These are phyloP conservation scores for Geococcyx californianus DNA, from an alignment of 2,113 vertebrate species.

Conservation along the genomic window DNA sequence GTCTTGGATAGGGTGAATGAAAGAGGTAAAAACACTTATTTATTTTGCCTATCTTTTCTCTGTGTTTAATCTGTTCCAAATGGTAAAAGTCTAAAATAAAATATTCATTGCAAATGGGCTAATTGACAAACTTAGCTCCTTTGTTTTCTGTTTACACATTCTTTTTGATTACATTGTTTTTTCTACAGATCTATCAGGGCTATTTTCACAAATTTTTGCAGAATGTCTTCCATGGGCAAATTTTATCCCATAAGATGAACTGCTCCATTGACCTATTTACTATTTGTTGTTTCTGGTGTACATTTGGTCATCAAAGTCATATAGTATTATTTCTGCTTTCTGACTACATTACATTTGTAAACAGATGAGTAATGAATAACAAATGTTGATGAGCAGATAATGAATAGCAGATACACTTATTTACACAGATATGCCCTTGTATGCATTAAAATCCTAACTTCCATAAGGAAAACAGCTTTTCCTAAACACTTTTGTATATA, in stretches of 20 bases:
- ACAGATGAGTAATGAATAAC: slow-evolving; percentile 57
- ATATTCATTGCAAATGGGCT: neutral
- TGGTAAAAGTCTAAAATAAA: neutral
- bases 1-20: neutral
- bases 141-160: slow-evolving; percentile 21
- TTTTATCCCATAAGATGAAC: neutral
- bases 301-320: slow-evolving; percentile 30
- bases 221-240: neutral
- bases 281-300: slow-evolving; percentile 45
- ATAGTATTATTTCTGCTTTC: slow-evolving; percentile 54
- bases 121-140: neutral
- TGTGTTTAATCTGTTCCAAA: neutral
- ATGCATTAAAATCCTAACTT: slow-evolving; percentile 32
- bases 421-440: slow-evolving; percentile 56
- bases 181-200: neutral
- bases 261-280: neutral
- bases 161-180: neutral
- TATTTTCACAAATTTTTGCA: neutral
- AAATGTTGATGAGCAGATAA: slow-evolving; percentile 65
- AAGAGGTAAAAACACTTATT: neutral
- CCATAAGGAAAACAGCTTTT: slow-evolving; percentile 48
- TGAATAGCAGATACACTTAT: slow-evolving; percentile 51
- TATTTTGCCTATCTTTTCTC: neutral
- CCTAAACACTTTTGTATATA: slow-evolving; percentile 46
- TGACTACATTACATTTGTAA: slow-evolving; percentile 45